A percentile compares a stretch with the other conserved stretches of the same genome.
phyloP scores from a whole-genome alignment of 2,888 invertebrate species.

The Matsumyia berberina region DNA sequence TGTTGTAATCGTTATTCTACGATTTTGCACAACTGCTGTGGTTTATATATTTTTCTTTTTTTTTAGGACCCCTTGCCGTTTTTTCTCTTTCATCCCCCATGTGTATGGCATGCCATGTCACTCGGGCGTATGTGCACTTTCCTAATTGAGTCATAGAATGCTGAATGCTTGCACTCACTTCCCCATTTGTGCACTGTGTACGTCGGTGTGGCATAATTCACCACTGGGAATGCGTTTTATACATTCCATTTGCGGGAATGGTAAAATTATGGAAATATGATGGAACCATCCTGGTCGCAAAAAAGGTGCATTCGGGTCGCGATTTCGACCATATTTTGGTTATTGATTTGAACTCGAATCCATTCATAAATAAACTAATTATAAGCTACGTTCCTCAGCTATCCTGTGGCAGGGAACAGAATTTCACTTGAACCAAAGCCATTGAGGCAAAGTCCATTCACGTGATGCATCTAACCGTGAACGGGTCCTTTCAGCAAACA shows the following conservation, averaged over 20 bases:
- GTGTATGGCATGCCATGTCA: slow-evolving; percentile 34
- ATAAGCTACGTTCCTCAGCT: not conserved
- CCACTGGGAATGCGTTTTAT: slow-evolving; percentile 40
- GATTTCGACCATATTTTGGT: not conserved
- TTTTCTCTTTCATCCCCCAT: slow-evolving; percentile 15
- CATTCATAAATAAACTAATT: slow-evolving; percentile 36
- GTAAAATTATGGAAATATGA: slow-evolving; percentile 13
- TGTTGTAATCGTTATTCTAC: slow-evolving; percentile 48
- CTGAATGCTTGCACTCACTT: slow-evolving; percentile 48
- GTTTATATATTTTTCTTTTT: slow-evolving; percentile 5
- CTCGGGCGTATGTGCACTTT: slow-evolving; percentile 66
- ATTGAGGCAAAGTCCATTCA: slow-evolving; percentile 48
- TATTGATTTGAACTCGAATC: slow-evolving; percentile 19
- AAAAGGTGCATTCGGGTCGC: not conserved
- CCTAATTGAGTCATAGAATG: slow-evolving; percentile 59
- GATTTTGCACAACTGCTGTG: slow-evolving; percentile 37
- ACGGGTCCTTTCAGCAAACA: slow-evolving; percentile 38
- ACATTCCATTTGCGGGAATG: slow-evolving; percentile 1
- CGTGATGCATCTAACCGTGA: slow-evolving; percentile 51
- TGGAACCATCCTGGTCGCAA: not conserved
- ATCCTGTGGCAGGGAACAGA: not conserved
- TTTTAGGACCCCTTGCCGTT: slow-evolving; percentile 2
- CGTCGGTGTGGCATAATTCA: slow-evolving; percentile 53
- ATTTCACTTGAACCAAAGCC: slow-evolving; percentile 20
- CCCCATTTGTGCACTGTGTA: slow-evolving; percentile 33